Conservation (phyloP, 2,888 invertebrate species). For the Plutella xylostella region DNA sequence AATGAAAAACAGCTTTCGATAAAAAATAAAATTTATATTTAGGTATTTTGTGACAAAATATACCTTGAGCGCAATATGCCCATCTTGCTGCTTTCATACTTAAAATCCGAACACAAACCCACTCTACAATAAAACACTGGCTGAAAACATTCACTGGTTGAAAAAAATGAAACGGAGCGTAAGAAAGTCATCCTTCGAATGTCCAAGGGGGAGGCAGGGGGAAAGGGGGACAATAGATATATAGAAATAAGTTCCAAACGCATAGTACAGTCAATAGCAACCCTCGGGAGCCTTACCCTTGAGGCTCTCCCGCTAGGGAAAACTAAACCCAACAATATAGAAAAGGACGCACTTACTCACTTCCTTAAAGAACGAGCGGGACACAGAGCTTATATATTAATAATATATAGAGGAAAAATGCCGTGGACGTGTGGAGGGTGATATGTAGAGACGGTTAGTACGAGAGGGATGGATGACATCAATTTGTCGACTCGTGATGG, state of each 20-base stretch:
- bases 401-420: slow-evolving; percentile 71
- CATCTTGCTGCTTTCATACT: too few relatives aligned
- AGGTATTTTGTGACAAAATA: too few relatives aligned
- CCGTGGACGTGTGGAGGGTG: slow-evolving; percentile 65
- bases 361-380: slow-evolving; percentile 37
- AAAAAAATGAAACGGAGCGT: slow-evolving; percentile 53
- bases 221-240: slow-evolving; percentile 63
- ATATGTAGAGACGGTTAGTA: slow-evolving; percentile 67
- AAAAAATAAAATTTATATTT: too few relatives aligned
- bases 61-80: too few relatives aligned
- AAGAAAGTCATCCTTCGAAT: slow-evolving; percentile 52
- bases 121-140: slow-evolving; percentile 6
- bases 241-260: slow-evolving; percentile 66
- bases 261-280: slow-evolving; percentile 69
- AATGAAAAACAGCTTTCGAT: too few relatives aligned
- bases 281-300: slow-evolving; percentile 69
- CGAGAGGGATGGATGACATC: slow-evolving; percentile 68
- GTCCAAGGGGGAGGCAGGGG: slow-evolving; percentile 27
- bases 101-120: slow-evolving; percentile 18
- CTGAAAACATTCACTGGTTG: slow-evolving; percentile 18
- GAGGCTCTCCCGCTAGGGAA: slow-evolving; percentile 67
- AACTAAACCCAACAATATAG: slow-evolving; percentile 70
- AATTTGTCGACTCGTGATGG: slow-evolving; percentile 70
- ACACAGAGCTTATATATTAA: slow-evolving; percentile 65
- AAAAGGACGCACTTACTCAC: slow-evolving; percentile 52